Percentiles rank a stretch among this genome's conserved stretches.
Evolutionary conservation across 92 coral and sea anemone species (phyloP).

Genomic region (Palythoa grandis): DNA sequence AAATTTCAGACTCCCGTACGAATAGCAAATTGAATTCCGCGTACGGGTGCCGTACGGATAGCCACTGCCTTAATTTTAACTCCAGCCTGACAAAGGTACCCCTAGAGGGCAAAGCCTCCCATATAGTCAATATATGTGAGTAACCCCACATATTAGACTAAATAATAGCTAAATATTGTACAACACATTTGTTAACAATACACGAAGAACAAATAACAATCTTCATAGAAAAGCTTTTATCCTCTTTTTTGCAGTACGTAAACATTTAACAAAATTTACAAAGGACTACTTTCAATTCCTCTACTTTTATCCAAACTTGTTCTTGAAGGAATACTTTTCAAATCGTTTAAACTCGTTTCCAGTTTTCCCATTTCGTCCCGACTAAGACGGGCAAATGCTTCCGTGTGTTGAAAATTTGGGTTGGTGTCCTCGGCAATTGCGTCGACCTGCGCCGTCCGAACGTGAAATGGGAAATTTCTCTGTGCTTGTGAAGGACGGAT

Average conservation of each 20-base stretch:
- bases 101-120: too few species aligned
- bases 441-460: slow-evolving; percentile 60
- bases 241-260: not conserved
- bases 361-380: slow-evolving; percentile 34
- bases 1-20: too few species aligned
- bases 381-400: slow-evolving; percentile 39
- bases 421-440: slow-evolving; percentile 28
- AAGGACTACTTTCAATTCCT: not conserved
- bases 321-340: slow-evolving; percentile 22
- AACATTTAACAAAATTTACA: not conserved
- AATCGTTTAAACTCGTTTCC: slow-evolving; percentile 45
- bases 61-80: too few species aligned
- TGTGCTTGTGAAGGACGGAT: slow-evolving; percentile 60
- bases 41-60: too few species aligned
- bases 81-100: too few species aligned
- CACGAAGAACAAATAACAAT: too few species aligned
- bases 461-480: slow-evolving; percentile 64
- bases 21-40: too few species aligned
- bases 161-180: too few species aligned
- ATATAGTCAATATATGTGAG: too few species aligned
- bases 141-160: too few species aligned
- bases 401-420: slow-evolving; percentile 61
- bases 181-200: too few species aligned
- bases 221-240: too few species aligned
- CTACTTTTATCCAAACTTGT: not conserved